Evolutionary conservation across 1,140 invertebrate genomes (phyloP).

Genomic region (Drosophila willistoni): DNA sequence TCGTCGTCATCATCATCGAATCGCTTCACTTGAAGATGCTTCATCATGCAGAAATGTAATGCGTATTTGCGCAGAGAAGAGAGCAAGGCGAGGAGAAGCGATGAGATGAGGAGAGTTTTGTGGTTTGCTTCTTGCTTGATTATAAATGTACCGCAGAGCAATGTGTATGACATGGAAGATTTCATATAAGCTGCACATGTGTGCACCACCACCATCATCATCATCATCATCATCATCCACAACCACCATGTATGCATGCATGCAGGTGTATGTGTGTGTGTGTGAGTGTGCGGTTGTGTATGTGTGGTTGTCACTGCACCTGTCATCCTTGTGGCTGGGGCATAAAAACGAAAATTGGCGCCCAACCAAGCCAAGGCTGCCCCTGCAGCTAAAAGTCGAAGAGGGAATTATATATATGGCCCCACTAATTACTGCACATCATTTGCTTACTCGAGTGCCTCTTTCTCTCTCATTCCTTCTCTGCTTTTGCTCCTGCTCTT

Average conservation of each 20-base stretch:
- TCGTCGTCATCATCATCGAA: slow-evolving; percentile 35
- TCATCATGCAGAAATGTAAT: slow-evolving; percentile 59
- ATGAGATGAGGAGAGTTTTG: slow-evolving; percentile 30
- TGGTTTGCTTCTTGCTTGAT: slow-evolving; percentile 67
- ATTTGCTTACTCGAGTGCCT: slow-evolving; percentile 77
- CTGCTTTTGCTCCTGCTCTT: slow-evolving; percentile 27
- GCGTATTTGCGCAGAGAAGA: slow-evolving; percentile 18
- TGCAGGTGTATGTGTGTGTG: too few species aligned
- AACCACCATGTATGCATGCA: not conserved
- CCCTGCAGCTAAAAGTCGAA: slow-evolving; percentile 44
- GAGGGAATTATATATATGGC: slow-evolving; percentile 41
- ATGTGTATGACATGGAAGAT: slow-evolving; percentile 75
- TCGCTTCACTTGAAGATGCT: slow-evolving; percentile 69
- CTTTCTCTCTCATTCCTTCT: slow-evolving; percentile 13
- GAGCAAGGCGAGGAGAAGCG: too few species aligned
- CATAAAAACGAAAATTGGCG: slow-evolving; percentile 76
- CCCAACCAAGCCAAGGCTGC: slow-evolving; percentile 40
- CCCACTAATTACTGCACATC: slow-evolving; percentile 79
- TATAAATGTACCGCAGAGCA: slow-evolving; percentile 70
- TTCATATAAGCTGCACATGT: slow-evolving; percentile 36
- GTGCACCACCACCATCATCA: slow-evolving; percentile 33
- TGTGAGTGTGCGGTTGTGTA: slow-evolving; percentile 26
- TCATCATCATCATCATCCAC: slow-evolving; percentile 18
- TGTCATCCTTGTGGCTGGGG: slow-evolving; percentile 69
- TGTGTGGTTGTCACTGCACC: slow-evolving; percentile 76